A percentile compares a stretch with the other conserved stretches of the same genome.
Conservation (phyloP, 2,888 invertebrate genomes). For the Marronus borbonicus region DNA sequence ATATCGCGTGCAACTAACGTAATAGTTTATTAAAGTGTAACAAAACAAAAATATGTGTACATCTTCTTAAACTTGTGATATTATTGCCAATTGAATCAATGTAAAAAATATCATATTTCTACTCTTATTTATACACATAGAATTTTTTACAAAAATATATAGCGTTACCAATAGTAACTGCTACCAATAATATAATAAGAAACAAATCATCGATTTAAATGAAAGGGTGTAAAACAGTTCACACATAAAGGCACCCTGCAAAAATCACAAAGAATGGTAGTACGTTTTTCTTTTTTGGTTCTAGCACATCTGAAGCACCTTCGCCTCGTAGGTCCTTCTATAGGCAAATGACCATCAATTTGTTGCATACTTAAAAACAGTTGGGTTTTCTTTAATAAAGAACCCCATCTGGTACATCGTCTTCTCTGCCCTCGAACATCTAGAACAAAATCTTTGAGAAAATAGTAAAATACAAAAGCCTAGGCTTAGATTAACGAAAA, state of each 20-base stretch:
- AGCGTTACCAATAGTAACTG: neutral
- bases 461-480: neutral
- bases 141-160: neutral
- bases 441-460: conserved; percentile 25
- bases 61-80: too few species aligned
- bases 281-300: conserved; percentile 32
- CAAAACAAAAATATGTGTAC: too few species aligned
- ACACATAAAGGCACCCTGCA: conserved; percentile 29
- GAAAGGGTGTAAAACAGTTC: conserved; percentile 30
- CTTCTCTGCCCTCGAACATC: conserved; percentile 17
- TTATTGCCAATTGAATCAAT: too few species aligned
- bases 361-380: conserved; percentile 7
- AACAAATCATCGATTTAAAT: conserved; percentile 18
- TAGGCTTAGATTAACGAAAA: too few species aligned
- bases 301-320: conserved; percentile 29
- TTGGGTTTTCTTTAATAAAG: conserved; percentile 5
- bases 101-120: too few species aligned
- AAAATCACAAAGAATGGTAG: conserved; percentile 37
- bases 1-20: too few species aligned
- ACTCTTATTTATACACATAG: too few species aligned
- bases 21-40: too few species aligned
- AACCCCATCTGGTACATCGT: neutral
- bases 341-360: conserved; percentile 33
- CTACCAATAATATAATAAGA: neutral
- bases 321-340: conserved; percentile 27